phyloP scores from a whole-genome alignment of 2,113 vertebrate genomes.

The Microtus oregoni region DNA sequence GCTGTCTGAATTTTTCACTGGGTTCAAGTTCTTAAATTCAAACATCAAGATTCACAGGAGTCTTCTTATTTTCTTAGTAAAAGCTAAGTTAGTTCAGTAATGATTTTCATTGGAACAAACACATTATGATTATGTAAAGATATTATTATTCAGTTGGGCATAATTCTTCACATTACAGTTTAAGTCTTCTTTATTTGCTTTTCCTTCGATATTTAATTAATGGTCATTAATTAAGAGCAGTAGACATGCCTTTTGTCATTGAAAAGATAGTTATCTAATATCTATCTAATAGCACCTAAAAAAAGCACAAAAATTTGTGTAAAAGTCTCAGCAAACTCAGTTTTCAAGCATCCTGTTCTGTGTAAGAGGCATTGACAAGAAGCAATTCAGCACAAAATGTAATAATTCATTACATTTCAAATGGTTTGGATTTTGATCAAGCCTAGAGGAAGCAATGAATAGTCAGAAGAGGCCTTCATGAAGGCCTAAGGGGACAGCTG shows the following conservation, averaged over 20 bases:
- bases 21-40: background rate
- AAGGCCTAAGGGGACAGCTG: constrained; percentile 83
- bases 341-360: constrained; percentile 74
- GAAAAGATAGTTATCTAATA: constrained; percentile 13
- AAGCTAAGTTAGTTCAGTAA: background rate
- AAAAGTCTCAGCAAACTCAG: background rate
- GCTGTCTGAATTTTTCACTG: background rate
- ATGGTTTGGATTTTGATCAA: constrained; percentile 79
- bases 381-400: constrained; percentile 77
- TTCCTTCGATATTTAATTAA: constrained; percentile 49
- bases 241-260: background rate
- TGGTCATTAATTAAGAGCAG: background rate
- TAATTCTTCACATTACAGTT: background rate
- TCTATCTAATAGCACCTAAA: background rate
- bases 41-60: background rate
- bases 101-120: background rate
- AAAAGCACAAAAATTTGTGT: background rate
- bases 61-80: constrained; percentile 30
- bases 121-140: background rate
- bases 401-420: constrained; percentile 73
- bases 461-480: constrained; percentile 71
- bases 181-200: background rate
- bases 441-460: constrained; percentile 80
- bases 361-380: constrained; percentile 62
- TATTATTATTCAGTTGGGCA: background rate